Base-by-base conservation (phyloP, 2,797 vertebrate species). In the Okamejei kenojei region DNA sequence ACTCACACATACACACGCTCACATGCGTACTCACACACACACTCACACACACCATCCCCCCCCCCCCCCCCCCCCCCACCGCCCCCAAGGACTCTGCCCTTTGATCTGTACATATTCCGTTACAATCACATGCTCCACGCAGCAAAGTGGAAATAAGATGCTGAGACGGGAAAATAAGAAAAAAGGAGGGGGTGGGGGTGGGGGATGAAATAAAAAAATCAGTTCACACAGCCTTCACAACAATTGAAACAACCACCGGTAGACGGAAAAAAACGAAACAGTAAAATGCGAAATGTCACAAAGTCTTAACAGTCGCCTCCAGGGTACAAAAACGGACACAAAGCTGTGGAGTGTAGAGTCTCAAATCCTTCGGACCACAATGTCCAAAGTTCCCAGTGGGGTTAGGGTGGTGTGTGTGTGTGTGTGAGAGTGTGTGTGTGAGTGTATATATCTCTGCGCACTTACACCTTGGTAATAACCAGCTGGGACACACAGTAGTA, bases 221-320 rank as follows among this genome's bases (percentile, higher is more conserved):
- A 68, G 63, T 88, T 17, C 58, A 88, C 84, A 88, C 45, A 54
- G 61, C n/a, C 35, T 68, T 88, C 19, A 88, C 84, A 65, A 88
- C 84, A 32, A 35, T 21, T 65, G 9, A 63, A 19, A 68, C 8
- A 88, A 88, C 63, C 61, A 5, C 45, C 45, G 45, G 45, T 54
- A 54, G 45, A 54, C 5, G 45, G 45, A 5, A 6, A 3, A 3
- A 3, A 6, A 6, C 2, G 45, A 5, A 54, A 54, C 45, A 88
- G 61, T 65, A 88, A 73, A 88, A 88, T 88, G 84, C 61, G 84
- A 88, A 88, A 88, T 68, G 84, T 19, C 84, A 88, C 84, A 88
- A 68, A 88, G 84, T 88, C n/a, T 68, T 88, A 88, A 88, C 84
- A 88, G 84, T 88, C 84, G 84, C 84, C 65, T 88, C 84, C 84